phyloP scores from a whole-genome alignment of 2,113 vertebrate genomes.

The Pangasianodon gigas region DNA sequence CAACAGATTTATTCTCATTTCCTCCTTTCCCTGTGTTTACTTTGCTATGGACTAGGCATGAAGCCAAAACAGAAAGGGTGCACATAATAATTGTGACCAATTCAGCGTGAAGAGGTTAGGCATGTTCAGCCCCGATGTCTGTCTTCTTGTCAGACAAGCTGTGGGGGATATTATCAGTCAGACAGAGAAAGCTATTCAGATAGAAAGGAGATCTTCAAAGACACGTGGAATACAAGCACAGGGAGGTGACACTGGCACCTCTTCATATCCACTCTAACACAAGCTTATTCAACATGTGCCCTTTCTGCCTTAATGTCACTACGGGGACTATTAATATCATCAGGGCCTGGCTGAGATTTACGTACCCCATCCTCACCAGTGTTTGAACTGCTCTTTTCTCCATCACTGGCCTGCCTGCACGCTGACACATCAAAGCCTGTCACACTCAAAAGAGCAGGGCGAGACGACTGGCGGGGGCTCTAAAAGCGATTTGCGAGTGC shows the following conservation, averaged over 20 bases:
- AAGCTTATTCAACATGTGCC: conserved; percentile 42
- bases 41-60: conserved; percentile 22
- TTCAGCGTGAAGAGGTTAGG: conserved; percentile 24
- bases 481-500: conserved; percentile 50
- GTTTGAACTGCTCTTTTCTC: conserved; percentile 52
- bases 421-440: conserved; percentile 53
- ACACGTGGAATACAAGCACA: conserved; percentile 40
- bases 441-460: conserved; percentile 51
- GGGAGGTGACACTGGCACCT: conserved; percentile 39
- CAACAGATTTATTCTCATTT: conserved; percentile 35
- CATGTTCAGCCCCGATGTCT: conserved; percentile 15
- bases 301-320: conserved; percentile 55
- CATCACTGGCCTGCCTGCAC: conserved; percentile 46
- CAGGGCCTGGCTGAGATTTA: conserved; percentile 42
- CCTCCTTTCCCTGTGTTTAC: conserved; percentile 36
- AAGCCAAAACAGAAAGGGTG: conserved; percentile 21
- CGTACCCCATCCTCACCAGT: not conserved
- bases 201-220: conserved; percentile 71
- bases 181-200: conserved; percentile 69
- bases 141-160: not conserved
- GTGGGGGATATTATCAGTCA: conserved; percentile 54
- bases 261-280: conserved; percentile 49
- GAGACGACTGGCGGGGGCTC: conserved; percentile 32
- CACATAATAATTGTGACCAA: conserved; percentile 36
- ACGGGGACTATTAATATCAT: conserved; percentile 58